Base-by-base conservation (phyloP, 2,888 invertebrate genomes). In the Steinernema hermaphroditum region DNA sequence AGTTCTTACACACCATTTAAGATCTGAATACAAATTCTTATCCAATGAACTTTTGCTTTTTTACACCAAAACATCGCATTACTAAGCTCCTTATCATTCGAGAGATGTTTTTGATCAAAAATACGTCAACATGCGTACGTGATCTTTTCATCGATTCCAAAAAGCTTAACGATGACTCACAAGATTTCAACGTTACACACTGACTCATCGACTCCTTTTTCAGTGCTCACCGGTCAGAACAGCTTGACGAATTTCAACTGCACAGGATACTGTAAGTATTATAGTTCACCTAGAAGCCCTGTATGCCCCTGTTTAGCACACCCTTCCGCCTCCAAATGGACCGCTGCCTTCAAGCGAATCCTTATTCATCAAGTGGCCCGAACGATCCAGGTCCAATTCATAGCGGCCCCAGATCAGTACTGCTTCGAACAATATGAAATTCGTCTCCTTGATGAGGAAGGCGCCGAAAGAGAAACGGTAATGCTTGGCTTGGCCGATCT, bases 361-460 rank as follows among this genome's bases (percentile, higher is more conserved):
- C 77, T 80, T 57, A 75, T 85, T 1, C 79, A 81, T 69, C 76
- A 80, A 19, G 73, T 82, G 22, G 76, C 81, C 9, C 57, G 78
- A 32, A 83, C 80, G 44, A 83, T 85, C 68, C 83, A 85, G 68
- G 76, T 85, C 14, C 81, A 84, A 71, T 85, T 85, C 72, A 77
- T 85, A 34, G 85, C 83, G 1, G 85, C 85, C 0, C 85, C 85
- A 0, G 77, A 80, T 0, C 80, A 81, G 50, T 82, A 79, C 72
- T 85, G 85, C 73, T 85, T 85, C 74, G 85, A 85, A 68, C 79
- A 80, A 41, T 85, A 85, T 69, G 84, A 85, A 76, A 78, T 85
- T 4, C 83, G 85, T 0, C 76, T 85, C 8, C 74, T 85, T 29
- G 84, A 85, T 70, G 80, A 79, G 27, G 77, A 81, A 0, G 82